Evolutionary conservation across 2,888 invertebrate species (phyloP).

Genomic region (Isoperla grammatica): DNA sequence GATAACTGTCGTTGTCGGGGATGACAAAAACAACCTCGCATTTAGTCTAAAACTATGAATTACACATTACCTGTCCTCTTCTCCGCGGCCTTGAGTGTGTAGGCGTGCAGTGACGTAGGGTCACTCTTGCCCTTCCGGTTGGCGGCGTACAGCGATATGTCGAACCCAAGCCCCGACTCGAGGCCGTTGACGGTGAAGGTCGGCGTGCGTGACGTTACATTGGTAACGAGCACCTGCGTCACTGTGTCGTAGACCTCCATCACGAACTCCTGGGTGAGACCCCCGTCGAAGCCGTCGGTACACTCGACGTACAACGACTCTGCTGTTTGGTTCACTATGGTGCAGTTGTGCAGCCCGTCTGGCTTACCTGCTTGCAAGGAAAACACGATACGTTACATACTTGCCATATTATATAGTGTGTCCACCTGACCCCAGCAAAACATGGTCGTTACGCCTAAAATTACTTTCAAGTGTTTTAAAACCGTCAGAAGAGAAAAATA

Average conservation of each 20-base stretch:
- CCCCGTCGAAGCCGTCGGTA: constrained; percentile 70
- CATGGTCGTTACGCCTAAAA: no score
- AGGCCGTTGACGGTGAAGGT: constrained; percentile 61
- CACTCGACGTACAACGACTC: constrained; percentile 68
- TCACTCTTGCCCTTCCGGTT: constrained; percentile 69
- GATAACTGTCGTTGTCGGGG: no score
- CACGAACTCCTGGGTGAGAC: constrained; percentile 64
- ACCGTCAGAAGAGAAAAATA: no score
- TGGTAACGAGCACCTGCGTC: constrained; percentile 50
- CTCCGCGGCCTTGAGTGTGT: constrained; percentile 66
- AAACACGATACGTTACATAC: no score
- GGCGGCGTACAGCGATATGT: constrained; percentile 61
- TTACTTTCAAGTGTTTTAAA: no score
- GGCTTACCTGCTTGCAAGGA: constrained; percentile 55
- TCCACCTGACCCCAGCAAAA: no score
- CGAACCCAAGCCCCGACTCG: constrained; percentile 62
- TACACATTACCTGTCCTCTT: constrained; percentile 57
- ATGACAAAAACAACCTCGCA: no score
- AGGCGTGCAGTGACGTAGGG: constrained; percentile 58
- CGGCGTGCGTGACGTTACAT: constrained; percentile 53
- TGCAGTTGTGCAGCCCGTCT: constrained; percentile 66
- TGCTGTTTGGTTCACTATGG: constrained; percentile 65
- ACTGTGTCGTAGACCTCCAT: constrained; percentile 60
- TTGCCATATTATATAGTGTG: no score
- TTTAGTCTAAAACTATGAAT: neutral